A percentile compares a stretch with the other conserved stretches of the same genome.
Evolutionary conservation across 2,888 invertebrate genomes (phyloP).

Genomic region (Pterostichus madidus): DNA sequence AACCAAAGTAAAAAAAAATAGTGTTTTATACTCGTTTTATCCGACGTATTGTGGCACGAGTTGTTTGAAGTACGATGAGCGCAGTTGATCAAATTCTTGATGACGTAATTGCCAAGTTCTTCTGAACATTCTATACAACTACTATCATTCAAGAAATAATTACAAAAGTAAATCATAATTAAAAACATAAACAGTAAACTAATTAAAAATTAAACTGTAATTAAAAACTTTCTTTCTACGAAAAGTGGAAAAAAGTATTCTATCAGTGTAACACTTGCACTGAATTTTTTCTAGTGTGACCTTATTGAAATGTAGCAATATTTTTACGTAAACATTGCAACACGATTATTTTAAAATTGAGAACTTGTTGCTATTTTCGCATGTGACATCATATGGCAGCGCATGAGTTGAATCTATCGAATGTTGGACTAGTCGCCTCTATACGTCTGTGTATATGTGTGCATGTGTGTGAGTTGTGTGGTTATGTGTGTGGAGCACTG

Average conservation of each 20-base stretch:
- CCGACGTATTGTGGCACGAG: too few species aligned
- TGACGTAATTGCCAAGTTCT: too few species aligned
- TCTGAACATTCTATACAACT: too few species aligned
- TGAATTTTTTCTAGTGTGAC: conserved; percentile 27
- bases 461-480: too few species aligned
- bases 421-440: neutral
- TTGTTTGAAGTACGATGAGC: too few species aligned
- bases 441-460: neutral
- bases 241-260: neutral
- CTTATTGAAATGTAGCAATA: conserved; percentile 40
- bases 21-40: too few species aligned
- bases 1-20: too few species aligned
- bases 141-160: too few species aligned
- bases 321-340: conserved; percentile 53
- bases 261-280: conserved; percentile 5
- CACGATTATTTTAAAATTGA: conserved; percentile 61
- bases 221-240: neutral
- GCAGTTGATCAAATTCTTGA: too few species aligned
- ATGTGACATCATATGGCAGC: conserved; percentile 45
- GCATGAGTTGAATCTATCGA: neutral
- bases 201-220: conserved; percentile 1
- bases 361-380: conserved; percentile 54
- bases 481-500: too few species aligned
- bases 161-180: too few species aligned
- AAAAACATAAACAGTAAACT: too few species aligned